A percentile compares a stretch with the other conserved stretches of the same genome.
These are phyloP conservation scores for Euwallacea similis DNA, from an alignment of 1,140 invertebrate species.

Conservation along the genomic window DNA sequence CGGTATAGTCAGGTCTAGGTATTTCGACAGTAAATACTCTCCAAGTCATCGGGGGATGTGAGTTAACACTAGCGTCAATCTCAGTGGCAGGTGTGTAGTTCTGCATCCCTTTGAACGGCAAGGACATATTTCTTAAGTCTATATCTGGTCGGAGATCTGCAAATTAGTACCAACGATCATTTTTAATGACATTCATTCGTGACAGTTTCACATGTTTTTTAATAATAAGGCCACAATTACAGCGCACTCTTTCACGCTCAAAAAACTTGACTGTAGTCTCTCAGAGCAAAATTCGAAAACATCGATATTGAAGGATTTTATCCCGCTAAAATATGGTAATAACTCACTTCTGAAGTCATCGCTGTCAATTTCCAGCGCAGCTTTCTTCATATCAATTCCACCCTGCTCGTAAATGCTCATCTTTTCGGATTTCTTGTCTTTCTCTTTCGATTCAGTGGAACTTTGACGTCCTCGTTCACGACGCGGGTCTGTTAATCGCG, in stretches of 20 bases:
- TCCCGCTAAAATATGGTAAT: background rate
- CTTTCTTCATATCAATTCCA: conserved; percentile 49
- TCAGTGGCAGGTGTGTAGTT: conserved; percentile 80
- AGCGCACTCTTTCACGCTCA: too few relatives aligned
- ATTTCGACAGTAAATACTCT: conserved; percentile 67
- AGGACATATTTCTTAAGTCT: conserved; percentile 68
- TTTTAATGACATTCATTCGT: background rate
- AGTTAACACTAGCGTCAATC: conserved; percentile 78
- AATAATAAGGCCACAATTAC: too few relatives aligned
- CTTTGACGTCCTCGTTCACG: conserved; percentile 31
- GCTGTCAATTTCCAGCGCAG: conserved; percentile 36
- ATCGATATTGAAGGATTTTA: too few relatives aligned
- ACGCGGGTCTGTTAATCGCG: conserved; percentile 34
- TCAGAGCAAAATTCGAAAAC: too few relatives aligned
- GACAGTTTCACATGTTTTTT: background rate
- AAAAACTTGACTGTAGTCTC: too few relatives aligned
- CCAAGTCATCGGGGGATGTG: conserved; percentile 73
- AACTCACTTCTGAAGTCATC: conserved; percentile 37
- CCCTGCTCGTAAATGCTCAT: conserved; percentile 52
- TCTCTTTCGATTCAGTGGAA: conserved; percentile 32
- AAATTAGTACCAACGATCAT: background rate
- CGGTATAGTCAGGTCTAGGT: conserved; percentile 70
- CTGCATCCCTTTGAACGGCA: conserved; percentile 74
- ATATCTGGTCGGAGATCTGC: conserved; percentile 60
- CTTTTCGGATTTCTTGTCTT: conserved; percentile 40